Evolutionary conservation across 2,888 invertebrate genomes (phyloP).

Genomic region (Yponomeuta malinellus): DNA sequence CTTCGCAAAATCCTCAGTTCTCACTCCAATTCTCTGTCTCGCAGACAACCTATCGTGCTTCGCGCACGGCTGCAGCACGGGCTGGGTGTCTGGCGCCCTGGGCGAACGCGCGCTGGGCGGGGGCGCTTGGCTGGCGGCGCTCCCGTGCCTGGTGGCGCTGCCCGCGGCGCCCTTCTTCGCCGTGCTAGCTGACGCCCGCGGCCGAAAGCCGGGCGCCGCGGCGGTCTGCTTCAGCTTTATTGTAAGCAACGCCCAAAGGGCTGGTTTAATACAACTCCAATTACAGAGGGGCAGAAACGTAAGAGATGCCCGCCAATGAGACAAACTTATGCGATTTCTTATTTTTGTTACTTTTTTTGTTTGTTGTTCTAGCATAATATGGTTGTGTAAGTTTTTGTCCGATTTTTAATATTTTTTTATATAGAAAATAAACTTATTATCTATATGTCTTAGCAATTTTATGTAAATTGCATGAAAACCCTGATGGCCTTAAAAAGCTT

Average conservation of each 20-base stretch:
- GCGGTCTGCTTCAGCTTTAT: conserved; percentile 59
- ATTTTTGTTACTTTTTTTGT: no score
- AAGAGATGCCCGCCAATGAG: no score
- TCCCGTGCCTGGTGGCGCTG: conserved; percentile 60
- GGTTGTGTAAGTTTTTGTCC: no score
- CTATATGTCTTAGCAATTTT: no score
- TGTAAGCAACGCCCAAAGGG: conserved; percentile 37
- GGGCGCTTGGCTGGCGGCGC: conserved; percentile 65
- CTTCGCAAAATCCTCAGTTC: conserved; percentile 36
- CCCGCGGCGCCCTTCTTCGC: conserved; percentile 68
- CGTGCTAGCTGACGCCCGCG: conserved; percentile 57
- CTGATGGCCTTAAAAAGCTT: no score
- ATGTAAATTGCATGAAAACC: no score
- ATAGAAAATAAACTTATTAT: no score
- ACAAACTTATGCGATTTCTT: no score
- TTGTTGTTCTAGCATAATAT: no score
- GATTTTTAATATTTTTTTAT: no score
- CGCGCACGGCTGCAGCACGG: conserved; percentile 67
- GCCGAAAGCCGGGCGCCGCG: conserved; percentile 57
- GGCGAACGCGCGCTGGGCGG: conserved; percentile 61
- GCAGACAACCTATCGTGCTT: conserved; percentile 67
- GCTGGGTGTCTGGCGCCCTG: conserved; percentile 67
- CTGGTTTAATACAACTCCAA: not conserved
- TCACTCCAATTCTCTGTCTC: conserved; percentile 15
- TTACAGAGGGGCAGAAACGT: no score